Percentiles rank a stretch among this genome's conserved stretches.
phyloP scores from a whole-genome alignment of 1,140 invertebrate genomes.

The Meloidogyne hapla region DNA sequence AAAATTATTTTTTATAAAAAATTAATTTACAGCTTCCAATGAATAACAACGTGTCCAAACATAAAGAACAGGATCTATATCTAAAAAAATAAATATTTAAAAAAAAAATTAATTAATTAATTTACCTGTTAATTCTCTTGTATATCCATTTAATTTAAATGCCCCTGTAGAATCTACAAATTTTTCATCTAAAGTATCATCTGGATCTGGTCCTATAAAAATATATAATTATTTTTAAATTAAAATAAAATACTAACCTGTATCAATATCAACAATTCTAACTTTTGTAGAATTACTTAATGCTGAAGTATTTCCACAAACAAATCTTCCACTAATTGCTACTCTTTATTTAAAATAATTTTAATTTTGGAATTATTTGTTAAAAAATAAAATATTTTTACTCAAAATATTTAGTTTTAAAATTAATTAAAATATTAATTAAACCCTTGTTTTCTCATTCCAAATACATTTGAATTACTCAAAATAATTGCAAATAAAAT shows the following conservation, averaged over 20 bases:
- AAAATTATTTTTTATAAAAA: too few relatives aligned
- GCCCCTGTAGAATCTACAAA: conserved; percentile 31
- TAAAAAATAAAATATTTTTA: too few relatives aligned
- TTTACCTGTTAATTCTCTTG: conserved; percentile 32
- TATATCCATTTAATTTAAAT: conserved; percentile 39
- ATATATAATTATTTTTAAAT: background rate
- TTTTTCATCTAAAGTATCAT: conserved; percentile 41
- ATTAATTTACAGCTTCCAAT: conserved; percentile 25
- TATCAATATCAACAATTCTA: conserved; percentile 41
- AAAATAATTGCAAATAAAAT: background rate
- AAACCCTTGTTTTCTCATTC: conserved; percentile 37
- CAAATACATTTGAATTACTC: conserved; percentile 16
- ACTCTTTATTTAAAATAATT: conserved; percentile 21
- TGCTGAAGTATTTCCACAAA: conserved; percentile 33
- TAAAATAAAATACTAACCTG: conserved; percentile 32
- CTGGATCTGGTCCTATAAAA: conserved; percentile 35
- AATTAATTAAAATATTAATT: background rate
- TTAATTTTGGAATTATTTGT: background rate
- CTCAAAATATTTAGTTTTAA: too few relatives aligned
- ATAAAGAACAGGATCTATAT: conserved; percentile 36
- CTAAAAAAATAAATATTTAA: background rate
- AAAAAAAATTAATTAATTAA: conserved; percentile 4
- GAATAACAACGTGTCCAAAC: conserved; percentile 43
- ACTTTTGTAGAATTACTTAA: conserved; percentile 37
- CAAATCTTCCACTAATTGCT: conserved; percentile 34